phyloP scores from a whole-genome alignment of 2,888 invertebrate species.

The Lycocerus yunnanus region DNA sequence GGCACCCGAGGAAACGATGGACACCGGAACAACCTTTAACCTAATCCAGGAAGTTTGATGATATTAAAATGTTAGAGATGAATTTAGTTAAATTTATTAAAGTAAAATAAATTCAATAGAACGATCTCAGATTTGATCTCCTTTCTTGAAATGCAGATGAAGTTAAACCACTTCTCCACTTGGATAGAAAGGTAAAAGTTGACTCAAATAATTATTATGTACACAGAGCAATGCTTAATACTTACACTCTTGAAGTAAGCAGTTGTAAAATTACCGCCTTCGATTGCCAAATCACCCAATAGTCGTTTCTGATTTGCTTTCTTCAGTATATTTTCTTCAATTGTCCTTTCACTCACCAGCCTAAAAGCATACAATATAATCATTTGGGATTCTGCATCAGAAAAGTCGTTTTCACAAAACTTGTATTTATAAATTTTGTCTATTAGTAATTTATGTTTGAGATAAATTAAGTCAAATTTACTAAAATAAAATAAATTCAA shows the following conservation, averaged over 20 bases:
- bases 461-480: slow-evolving; percentile 6
- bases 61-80: slow-evolving; percentile 12
- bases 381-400: too few relatives aligned
- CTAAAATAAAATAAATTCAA: neutral
- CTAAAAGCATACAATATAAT: slow-evolving; percentile 55
- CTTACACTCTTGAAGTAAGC: slow-evolving; percentile 88
- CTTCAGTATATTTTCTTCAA: slow-evolving; percentile 98
- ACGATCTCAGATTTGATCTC: slow-evolving; percentile 22
- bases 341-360: slow-evolving; percentile 93
- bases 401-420: too few relatives aligned
- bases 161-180: slow-evolving; percentile 27
- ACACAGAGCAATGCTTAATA: slow-evolving; percentile 29
- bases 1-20: too few relatives aligned
- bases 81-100: slow-evolving; percentile 2
- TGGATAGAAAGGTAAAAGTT: slow-evolving; percentile 34
- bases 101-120: slow-evolving; percentile 10
- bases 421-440: too few relatives aligned
- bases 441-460: slow-evolving; percentile 4
- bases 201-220: too few relatives aligned
- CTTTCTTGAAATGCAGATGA: slow-evolving; percentile 32
- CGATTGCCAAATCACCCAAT: slow-evolving; percentile 96
- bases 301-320: slow-evolving; percentile 98
- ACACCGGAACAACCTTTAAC: too few relatives aligned
- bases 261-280: slow-evolving; percentile 98
- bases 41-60: too few relatives aligned